phyloP scores from a whole-genome alignment of 2,113 vertebrate species.

The Notothenia coriiceps region DNA sequence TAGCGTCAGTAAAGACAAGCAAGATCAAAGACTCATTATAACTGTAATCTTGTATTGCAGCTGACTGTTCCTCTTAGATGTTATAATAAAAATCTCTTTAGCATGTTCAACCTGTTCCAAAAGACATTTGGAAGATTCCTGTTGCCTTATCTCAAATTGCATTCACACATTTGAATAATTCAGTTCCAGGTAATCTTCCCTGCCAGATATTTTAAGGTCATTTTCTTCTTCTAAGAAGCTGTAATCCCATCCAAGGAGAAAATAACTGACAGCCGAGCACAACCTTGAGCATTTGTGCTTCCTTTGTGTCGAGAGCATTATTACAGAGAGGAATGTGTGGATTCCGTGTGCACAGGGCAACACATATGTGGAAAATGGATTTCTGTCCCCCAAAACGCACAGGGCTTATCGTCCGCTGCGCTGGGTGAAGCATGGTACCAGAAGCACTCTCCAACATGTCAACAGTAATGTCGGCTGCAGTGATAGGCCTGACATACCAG shows the following conservation, averaged over 20 bases:
- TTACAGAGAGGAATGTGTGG: conserved; percentile 1
- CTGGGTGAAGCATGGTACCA: conserved; percentile 19
- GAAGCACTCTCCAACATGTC: conserved; percentile 28
- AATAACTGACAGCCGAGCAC: conserved; percentile 5
- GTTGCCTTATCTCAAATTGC: conserved; percentile 15
- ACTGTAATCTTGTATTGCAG: background rate
- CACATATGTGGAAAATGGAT: conserved; percentile 41
- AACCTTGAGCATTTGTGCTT: conserved; percentile 21
- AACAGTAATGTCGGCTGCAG: conserved; percentile 24
- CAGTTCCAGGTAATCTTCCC: conserved; percentile 18
- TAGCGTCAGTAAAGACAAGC: background rate
- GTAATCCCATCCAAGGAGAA: conserved; percentile 31
- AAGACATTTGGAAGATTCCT: conserved; percentile 14
- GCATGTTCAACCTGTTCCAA: background rate
- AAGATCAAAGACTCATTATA: conserved; percentile 3
- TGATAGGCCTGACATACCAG: conserved; percentile 42
- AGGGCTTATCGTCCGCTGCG: conserved; percentile 21
- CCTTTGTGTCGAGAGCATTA: conserved; percentile 6
- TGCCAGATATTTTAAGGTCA: background rate
- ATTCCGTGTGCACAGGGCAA: conserved; percentile 11
- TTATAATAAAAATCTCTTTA: background rate
- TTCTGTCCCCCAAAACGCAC: conserved; percentile 15
- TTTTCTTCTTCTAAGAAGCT: conserved; percentile 4
- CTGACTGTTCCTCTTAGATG: background rate
- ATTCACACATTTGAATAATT: conserved; percentile 30